Base-by-base conservation (phyloP, 2,888 invertebrate genomes). In the Cephus runcator region DNA sequence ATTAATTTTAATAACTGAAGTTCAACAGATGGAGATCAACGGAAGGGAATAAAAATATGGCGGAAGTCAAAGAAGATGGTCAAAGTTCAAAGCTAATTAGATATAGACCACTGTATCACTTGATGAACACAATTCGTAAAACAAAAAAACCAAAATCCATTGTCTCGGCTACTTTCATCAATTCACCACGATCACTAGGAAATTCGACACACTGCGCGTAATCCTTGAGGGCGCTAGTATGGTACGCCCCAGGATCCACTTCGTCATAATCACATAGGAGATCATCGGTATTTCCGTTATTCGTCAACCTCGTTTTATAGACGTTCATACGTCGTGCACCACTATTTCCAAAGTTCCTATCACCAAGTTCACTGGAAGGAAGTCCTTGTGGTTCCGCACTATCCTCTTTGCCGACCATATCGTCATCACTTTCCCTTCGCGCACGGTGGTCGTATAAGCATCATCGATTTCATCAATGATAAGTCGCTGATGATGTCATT, bases 71-170 rank as follows among this genome's bases (percentile, higher is more conserved):
- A 23, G 9, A 33, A 31, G 34, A 34, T 31, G 71, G 31, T 31
- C 33, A 31, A 12, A 23, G 23, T 31, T n/a, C 12, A 33, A 34
- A 15, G 31, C 33, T 31, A 31, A 34, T 31, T 71, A 23, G 56
- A 71, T 12, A 78, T 75, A 79, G 76, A 81, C 69, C 85, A 85
- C 85, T 82, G 77, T 79, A 78, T 75, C 84, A 84, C 80, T 85
- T 23, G 73, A 73, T 82, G 56, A 75, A 77, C 83, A 84, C 84
- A 77, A 76, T 76, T 23, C 30, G 73, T 40, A 74, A 79, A 69
- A 78, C 71, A 36, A 73, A 34, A 71, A 15, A 71, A 12, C 71
- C 71, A 71, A 34, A 71, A 11, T 34, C 71, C 33, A 33, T 15
- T 71, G 6, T 33, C 34, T 78, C 35, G 31, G 76, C 80, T 56